phyloP scores from a whole-genome alignment of 2,113 vertebrate genomes.

The Semicossyphus pulcher region DNA sequence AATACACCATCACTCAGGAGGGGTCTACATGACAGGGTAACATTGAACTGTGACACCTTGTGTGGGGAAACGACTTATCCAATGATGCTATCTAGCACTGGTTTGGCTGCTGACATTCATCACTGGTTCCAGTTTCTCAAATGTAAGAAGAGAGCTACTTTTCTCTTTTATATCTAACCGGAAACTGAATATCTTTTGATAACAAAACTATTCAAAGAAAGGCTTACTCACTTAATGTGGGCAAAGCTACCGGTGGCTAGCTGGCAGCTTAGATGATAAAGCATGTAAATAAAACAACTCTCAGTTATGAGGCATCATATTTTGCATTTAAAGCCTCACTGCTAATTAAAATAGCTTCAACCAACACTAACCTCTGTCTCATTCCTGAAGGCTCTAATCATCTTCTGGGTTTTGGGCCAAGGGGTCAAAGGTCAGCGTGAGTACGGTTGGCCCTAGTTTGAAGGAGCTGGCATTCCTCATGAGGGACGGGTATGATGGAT shows the following conservation, averaged over 20 bases:
- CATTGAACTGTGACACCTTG: slow-evolving; percentile 82
- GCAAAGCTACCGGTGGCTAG: not conserved
- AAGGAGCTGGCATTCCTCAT: slow-evolving; percentile 66
- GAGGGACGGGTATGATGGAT: slow-evolving; percentile 80
- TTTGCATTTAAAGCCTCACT: not conserved
- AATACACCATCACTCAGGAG: slow-evolving; percentile 68
- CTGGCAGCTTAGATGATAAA: not conserved
- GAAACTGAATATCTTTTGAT: too few species aligned
- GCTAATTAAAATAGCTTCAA: not conserved
- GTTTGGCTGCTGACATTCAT: slow-evolving; percentile 8
- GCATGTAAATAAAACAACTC: not conserved
- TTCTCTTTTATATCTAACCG: too few species aligned
- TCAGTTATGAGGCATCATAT: not conserved
- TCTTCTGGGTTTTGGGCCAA: slow-evolving; percentile 22
- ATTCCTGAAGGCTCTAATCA: slow-evolving; percentile 8
- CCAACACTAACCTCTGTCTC: slow-evolving; percentile 4
- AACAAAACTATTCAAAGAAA: not conserved
- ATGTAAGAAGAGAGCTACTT: too few species aligned
- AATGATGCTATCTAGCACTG: slow-evolving; percentile 13
- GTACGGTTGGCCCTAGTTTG: slow-evolving; percentile 46
- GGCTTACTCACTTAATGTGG: not conserved
- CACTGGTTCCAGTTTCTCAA: not conserved
- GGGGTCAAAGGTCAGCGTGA: slow-evolving; percentile 60
- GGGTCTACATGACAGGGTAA: slow-evolving; percentile 73
- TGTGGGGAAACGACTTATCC: slow-evolving; percentile 34